Conservation (phyloP, 2,797 vertebrate genomes). For the Sebastes minor region DNA sequence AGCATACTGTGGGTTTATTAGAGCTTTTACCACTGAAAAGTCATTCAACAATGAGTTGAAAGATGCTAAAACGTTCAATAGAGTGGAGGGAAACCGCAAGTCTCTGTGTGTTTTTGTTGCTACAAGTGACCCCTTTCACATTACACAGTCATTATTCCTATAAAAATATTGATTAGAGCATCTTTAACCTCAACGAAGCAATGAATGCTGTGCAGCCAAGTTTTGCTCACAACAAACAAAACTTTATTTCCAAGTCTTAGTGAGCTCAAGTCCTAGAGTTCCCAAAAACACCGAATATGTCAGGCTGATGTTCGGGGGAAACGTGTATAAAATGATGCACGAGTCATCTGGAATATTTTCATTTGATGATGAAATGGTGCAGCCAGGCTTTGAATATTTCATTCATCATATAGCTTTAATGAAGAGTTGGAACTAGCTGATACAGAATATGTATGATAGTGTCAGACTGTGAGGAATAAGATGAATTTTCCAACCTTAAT, state of each 20-base stretch:
- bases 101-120: not conserved
- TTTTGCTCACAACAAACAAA: not conserved
- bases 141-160: not conserved
- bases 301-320: constrained; percentile 11
- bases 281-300: not conserved
- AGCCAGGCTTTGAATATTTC: constrained; percentile 25
- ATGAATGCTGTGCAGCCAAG: not conserved
- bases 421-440: constrained; percentile 15
- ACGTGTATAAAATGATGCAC: constrained; percentile 1
- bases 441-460: constrained; percentile 6
- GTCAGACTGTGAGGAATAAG: not conserved
- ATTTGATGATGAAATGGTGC: constrained; percentile 39
- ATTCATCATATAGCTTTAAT: constrained; percentile 37
- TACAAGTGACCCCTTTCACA: not conserved
- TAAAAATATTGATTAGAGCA: not conserved
- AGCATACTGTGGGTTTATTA: not conserved
- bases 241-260: not conserved
- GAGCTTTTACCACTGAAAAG: not conserved
- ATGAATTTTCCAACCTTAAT: not conserved
- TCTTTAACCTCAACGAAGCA: not conserved
- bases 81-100: not conserved
- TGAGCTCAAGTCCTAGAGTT: not conserved
- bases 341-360: constrained; percentile 19
- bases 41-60: not conserved
- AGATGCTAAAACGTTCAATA: not conserved